phyloP scores from a whole-genome alignment of 2,888 invertebrate species.

The Automeris io region DNA sequence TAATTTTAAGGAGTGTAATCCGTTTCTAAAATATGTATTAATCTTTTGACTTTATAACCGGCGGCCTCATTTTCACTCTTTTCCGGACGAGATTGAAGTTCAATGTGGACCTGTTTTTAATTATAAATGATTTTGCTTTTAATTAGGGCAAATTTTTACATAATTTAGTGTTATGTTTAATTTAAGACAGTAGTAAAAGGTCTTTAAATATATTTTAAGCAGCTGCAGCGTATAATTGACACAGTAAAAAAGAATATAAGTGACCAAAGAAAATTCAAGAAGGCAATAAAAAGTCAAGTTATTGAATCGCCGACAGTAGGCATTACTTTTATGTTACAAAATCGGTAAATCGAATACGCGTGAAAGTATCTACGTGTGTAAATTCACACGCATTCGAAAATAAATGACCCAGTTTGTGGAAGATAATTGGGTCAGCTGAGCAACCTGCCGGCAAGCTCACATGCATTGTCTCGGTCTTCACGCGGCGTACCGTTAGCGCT shows the following conservation, averaged over 20 bases:
- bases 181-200: no score
- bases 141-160: no score
- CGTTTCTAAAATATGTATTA: no score
- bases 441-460: slow-evolving; percentile 65
- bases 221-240: no score
- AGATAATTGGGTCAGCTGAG: slow-evolving; percentile 73
- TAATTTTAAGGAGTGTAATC: no score
- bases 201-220: no score
- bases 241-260: not conserved
- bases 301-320: slow-evolving; percentile 1
- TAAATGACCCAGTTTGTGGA: slow-evolving; percentile 54
- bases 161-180: no score
- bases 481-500: slow-evolving; percentile 60
- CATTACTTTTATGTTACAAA: slow-evolving; percentile 11
- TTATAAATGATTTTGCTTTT: no score
- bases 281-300: not conserved
- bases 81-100: no score
- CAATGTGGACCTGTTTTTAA: no score
- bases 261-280: slow-evolving; percentile 1
- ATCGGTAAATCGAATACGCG: slow-evolving; percentile 23
- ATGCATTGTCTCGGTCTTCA: slow-evolving; percentile 65
- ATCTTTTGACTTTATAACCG: no score
- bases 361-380: slow-evolving; percentile 48
- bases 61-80: no score
- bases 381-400: slow-evolving; percentile 64